Percentiles rank a stretch among this genome's conserved stretches.
These are phyloP conservation scores for Bathynomus jamesi DNA, from an alignment of 1,140 invertebrate species.

Conservation along the genomic window DNA sequence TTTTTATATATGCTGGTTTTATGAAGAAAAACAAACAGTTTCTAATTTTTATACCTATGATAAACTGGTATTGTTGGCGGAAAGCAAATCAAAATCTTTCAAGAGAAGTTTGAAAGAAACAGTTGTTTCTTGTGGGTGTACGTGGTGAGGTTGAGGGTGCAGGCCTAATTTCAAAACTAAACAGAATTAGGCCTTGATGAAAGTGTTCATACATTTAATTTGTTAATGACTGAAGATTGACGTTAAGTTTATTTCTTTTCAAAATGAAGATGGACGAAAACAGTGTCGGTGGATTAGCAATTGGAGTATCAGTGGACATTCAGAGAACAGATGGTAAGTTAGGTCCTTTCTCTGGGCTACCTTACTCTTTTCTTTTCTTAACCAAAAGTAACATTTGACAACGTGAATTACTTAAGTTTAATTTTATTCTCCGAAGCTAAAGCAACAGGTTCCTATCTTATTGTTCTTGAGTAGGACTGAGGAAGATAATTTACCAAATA, in stretches of 20 bases:
- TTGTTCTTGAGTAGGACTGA: no score
- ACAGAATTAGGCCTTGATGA: neutral
- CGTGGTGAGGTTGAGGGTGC: neutral
- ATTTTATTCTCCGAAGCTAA: no score
- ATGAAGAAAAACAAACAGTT: no score
- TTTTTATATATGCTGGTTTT: no score
- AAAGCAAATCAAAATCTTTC: neutral
- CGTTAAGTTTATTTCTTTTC: neutral
- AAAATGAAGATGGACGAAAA: conserved; percentile 19
- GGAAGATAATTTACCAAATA: no score
- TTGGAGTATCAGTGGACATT: conserved; percentile 80
- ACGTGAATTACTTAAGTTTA: no score
- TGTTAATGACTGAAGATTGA: neutral
- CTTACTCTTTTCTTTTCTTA: no score
- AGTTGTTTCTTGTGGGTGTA: neutral
- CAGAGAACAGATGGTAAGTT: conserved; percentile 84
- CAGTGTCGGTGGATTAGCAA: conserved; percentile 11
- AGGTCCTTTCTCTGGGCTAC: no score
- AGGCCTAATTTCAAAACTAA: neutral
- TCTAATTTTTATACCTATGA: no score
- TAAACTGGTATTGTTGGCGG: neutral
- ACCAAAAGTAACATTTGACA: no score
- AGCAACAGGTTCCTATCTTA: no score
- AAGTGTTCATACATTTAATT: neutral
- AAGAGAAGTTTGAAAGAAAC: neutral